A percentile compares a stretch with the other conserved stretches of the same genome.
These are phyloP conservation scores for Alethe castanea DNA, from an alignment of 2,113 vertebrate genomes.

Conservation along the genomic window DNA sequence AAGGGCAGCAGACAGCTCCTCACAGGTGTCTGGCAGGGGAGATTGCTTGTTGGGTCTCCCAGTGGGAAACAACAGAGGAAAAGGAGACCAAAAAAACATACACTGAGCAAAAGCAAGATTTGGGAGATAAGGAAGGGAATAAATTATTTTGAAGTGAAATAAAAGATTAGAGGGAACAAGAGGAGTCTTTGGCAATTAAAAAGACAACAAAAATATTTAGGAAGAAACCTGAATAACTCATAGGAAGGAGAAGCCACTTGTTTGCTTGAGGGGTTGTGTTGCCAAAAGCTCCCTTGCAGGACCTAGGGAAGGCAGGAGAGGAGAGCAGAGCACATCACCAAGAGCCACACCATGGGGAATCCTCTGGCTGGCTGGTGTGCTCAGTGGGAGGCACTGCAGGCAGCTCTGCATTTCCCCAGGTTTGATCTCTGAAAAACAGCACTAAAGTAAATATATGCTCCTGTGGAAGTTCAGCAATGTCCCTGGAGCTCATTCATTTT, in stretches of 20 bases:
- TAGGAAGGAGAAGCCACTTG: neutral
- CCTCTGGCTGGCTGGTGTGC: neutral
- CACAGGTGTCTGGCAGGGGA: neutral
- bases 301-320: neutral
- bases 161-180: neutral
- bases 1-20: neutral
- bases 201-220: neutral
- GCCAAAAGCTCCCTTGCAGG: neutral
- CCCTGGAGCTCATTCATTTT: constrained; percentile 71
- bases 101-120: neutral
- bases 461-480: neutral
- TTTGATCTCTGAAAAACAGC: constrained; percentile 19
- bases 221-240: neutral
- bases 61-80: neutral
- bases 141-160: neutral
- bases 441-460: constrained; percentile 64
- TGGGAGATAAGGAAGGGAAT: neutral
- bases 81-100: neutral
- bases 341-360: neutral
- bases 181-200: neutral
- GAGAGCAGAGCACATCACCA: neutral
- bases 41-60: neutral
- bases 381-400: neutral
- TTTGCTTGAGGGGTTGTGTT: neutral
- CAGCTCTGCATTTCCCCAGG: neutral